Conservation (phyloP, 2,888 invertebrate genomes). For the Galerucella pusilla region DNA sequence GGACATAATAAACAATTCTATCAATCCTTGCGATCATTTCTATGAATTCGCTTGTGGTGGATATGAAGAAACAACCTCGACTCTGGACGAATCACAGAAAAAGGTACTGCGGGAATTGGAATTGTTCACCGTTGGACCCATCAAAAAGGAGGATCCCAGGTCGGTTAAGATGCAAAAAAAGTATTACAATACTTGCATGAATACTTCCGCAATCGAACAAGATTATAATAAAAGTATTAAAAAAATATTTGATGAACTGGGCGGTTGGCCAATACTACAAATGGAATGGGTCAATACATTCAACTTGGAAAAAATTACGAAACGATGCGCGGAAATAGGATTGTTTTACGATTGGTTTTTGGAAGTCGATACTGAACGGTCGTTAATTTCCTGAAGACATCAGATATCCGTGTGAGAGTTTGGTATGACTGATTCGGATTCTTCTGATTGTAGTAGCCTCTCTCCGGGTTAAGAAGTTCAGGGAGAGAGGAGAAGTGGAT, state of each 20-base stretch:
- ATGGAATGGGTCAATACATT: conserved; percentile 49
- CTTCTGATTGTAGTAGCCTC: too few species aligned
- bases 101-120: conserved; percentile 42
- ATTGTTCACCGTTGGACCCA: conserved; percentile 41
- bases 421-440: too few species aligned
- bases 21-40: conserved; percentile 82
- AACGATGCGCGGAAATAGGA: conserved; percentile 40
- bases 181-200: conserved; percentile 45
- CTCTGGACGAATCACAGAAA: conserved; percentile 36
- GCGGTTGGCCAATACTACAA: conserved; percentile 52
- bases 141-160: conserved; percentile 29
- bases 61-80: conserved; percentile 35
- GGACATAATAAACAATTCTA: conserved; percentile 72
- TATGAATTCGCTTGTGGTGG: conserved; percentile 77
- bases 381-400: too few species aligned
- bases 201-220: conserved; percentile 44
- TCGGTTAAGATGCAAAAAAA: conserved; percentile 42
- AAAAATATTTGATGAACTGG: conserved; percentile 43
- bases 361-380: conserved; percentile 26
- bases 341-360: conserved; percentile 46
- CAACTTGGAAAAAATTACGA: conserved; percentile 46
- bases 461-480: too few species aligned
- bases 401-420: too few species aligned
- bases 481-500: too few species aligned
- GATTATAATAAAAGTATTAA: conserved; percentile 42